Percentiles rank a stretch among this genome's conserved stretches.
phyloP scores from a whole-genome alignment of 2,888 invertebrate genomes.

The Tyria jacobaeae region DNA sequence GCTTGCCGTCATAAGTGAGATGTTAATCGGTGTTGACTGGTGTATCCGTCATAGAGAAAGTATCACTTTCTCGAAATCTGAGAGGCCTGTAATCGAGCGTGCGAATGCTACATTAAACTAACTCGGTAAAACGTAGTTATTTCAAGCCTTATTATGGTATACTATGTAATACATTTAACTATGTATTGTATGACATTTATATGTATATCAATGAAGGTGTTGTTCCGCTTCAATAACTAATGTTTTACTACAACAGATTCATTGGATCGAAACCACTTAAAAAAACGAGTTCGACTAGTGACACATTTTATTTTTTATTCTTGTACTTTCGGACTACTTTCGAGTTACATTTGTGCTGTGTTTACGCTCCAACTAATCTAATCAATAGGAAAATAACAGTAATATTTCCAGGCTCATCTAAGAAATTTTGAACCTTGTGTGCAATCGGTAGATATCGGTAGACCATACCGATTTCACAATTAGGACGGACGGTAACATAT shows the following conservation, averaged over 20 bases:
- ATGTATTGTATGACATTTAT: neutral
- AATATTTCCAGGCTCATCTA: neutral
- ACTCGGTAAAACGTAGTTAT: constrained; percentile 37
- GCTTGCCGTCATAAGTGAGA: constrained; percentile 18
- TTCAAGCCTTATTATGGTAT: constrained; percentile 17
- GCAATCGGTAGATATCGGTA: neutral
- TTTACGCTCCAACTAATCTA: constrained; percentile 9
- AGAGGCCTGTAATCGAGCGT: constrained; percentile 58
- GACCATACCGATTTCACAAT: neutral
- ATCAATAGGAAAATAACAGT: neutral
- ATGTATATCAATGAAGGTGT: neutral
- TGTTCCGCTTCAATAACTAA: neutral
- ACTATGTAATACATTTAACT: constrained; percentile 7
- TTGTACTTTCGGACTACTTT: constrained; percentile 3
- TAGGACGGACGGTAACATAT: neutral
- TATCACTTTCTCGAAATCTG: constrained; percentile 73
- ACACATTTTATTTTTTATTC: constrained; percentile 4
- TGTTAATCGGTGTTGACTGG: constrained; percentile 34
- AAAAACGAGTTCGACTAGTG: constrained; percentile 1
- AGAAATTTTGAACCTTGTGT: neutral
- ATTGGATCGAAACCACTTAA: neutral
- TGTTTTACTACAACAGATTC: neutral
- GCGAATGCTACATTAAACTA: constrained; percentile 44
- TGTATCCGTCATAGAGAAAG: constrained; percentile 67
- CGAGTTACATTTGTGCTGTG: constrained; percentile 4